A percentile compares a stretch with the other conserved stretches of the same genome.
Evolutionary conservation across 2,888 invertebrate genomes (phyloP).

Genomic region (Drosophila mimica): DNA sequence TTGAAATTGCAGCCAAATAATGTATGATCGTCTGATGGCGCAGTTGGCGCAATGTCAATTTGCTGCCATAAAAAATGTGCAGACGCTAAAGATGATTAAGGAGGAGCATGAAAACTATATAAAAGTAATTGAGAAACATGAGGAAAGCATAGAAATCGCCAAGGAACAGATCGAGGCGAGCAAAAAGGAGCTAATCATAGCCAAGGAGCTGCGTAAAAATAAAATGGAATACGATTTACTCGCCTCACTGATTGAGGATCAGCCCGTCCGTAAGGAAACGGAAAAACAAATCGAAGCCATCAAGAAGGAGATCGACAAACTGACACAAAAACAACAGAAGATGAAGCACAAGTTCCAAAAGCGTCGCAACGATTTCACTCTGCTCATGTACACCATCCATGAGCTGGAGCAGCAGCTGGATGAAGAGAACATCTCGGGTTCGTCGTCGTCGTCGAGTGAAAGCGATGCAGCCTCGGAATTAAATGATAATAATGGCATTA

Average conservation of each 20-base stretch:
- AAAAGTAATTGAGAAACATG: conserved; percentile 90
- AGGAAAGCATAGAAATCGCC: conserved; percentile 91
- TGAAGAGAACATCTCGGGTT: conserved; percentile 87
- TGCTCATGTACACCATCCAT: conserved; percentile 94
- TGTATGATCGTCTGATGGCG: conserved; percentile 92
- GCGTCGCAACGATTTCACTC: conserved; percentile 95
- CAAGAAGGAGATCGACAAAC: conserved; percentile 89
- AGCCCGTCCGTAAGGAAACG: conserved; percentile 94
- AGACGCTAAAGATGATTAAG: conserved; percentile 92
- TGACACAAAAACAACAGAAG: conserved; percentile 90
- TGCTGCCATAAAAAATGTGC: conserved; percentile 92
- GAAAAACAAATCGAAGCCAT: conserved; percentile 89
- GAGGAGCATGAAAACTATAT: conserved; percentile 94
- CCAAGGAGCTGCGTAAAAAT: conserved; percentile 94
- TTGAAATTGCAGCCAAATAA: conserved; percentile 86
- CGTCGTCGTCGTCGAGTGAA: conserved; percentile 82
- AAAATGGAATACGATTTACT: conserved; percentile 96
- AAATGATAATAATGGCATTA: conserved; percentile 63
- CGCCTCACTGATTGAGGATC: conserved; percentile 95
- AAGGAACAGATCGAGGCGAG: conserved; percentile 92
- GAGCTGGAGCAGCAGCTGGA: conserved; percentile 93
- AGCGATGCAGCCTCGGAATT: conserved; percentile 51
- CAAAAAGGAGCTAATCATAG: conserved; percentile 92
- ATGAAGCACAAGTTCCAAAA: conserved; percentile 92
- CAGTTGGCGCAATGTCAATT: conserved; percentile 95